Percentiles rank a stretch among this genome's conserved stretches.
These are phyloP conservation scores for Urocolius indicus DNA, from an alignment of 2,113 vertebrate genomes.

Conservation along the genomic window DNA sequence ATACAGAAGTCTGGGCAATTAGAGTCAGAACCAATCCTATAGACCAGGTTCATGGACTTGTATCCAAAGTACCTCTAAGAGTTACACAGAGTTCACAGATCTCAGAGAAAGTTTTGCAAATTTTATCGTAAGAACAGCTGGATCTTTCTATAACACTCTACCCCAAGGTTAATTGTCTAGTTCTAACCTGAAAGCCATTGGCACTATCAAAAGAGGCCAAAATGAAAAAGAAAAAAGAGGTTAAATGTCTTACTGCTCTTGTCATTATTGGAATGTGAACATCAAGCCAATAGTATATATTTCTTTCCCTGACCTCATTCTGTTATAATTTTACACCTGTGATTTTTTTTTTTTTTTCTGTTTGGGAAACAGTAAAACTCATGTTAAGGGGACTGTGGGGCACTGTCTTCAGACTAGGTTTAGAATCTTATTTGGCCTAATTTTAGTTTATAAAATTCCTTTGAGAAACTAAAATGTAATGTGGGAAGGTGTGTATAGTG, in stretches of 20 bases:
- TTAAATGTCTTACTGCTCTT: background rate
- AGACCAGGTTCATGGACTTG: accelerated
- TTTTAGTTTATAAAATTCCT: constrained; percentile 38
- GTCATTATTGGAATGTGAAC: background rate
- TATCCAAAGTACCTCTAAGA: background rate
- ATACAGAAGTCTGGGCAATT: background rate
- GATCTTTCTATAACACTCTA: background rate
- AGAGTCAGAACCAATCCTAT: background rate
- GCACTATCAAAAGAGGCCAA: background rate
- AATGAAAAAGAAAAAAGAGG: background rate
- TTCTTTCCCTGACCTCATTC: background rate
- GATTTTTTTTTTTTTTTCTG: background rate
- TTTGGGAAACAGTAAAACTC: background rate
- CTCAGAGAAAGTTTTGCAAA: background rate
- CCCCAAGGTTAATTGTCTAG: background rate
- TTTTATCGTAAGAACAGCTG: background rate
- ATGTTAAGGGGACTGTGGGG: background rate
- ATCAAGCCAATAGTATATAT: background rate
- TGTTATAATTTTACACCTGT: background rate
- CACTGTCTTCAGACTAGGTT: background rate
- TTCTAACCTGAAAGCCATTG: background rate
- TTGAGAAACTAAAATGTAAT: constrained; percentile 27
- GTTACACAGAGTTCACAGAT: background rate
- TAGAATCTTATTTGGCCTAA: background rate
- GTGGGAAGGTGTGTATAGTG: background rate